phyloP scores from a whole-genome alignment of 2,888 invertebrate genomes.

The Tachina fera region DNA sequence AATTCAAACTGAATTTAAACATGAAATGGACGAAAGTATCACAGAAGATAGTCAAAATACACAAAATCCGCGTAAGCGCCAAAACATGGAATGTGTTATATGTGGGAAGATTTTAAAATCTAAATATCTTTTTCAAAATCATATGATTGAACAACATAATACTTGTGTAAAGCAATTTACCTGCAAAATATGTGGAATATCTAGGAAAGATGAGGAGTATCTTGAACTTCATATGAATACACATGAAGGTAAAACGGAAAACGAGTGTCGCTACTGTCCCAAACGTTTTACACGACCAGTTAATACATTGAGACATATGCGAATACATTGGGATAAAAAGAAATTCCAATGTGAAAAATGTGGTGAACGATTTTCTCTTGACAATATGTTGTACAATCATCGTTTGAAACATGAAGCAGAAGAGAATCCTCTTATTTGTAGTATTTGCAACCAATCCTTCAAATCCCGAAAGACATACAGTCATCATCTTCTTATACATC shows the following conservation, averaged over 20 bases:
- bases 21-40: background rate
- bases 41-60: constrained; percentile 1
- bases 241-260: constrained; percentile 81
- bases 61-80: constrained; percentile 28
- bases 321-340: constrained; percentile 81
- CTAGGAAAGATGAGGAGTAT: constrained; percentile 80
- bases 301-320: constrained; percentile 81
- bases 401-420: constrained; percentile 80
- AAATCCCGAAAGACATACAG: constrained; percentile 80
- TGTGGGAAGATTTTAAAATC: constrained; percentile 76
- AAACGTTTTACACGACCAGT: constrained; percentile 80
- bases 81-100: constrained; percentile 61
- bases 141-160: constrained; percentile 76
- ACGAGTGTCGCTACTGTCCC: constrained; percentile 80
- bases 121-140: constrained; percentile 77
- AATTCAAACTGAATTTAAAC: background rate
- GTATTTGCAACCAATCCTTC: constrained; percentile 79
- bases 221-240: constrained; percentile 81
- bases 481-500: constrained; percentile 80
- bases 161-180: constrained; percentile 63
- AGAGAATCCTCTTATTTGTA: constrained; percentile 80
- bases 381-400: constrained; percentile 80
- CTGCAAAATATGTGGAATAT: constrained; percentile 78
- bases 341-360: constrained; percentile 82
- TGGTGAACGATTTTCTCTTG: constrained; percentile 80